phyloP scores from a whole-genome alignment of 2,888 invertebrate genomes.

The Pilophorus perplexus region DNA sequence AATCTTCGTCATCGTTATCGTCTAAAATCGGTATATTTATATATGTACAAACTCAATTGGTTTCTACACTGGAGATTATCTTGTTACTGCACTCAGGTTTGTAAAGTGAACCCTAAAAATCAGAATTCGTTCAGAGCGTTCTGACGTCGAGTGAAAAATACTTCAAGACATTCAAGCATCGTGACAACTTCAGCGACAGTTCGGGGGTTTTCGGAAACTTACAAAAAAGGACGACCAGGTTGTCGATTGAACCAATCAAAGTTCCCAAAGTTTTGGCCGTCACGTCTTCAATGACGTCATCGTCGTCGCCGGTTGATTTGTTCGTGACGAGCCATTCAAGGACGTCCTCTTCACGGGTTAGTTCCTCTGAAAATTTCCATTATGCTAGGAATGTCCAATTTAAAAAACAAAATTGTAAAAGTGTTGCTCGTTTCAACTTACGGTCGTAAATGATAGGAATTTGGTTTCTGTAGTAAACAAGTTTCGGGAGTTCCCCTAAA shows the following conservation, averaged over 20 bases:
- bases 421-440: conserved; percentile 53
- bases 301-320: conserved; percentile 90
- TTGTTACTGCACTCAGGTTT: conserved; percentile 4
- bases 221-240: conserved; percentile 91
- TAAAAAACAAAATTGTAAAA: not conserved
- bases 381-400: not conserved
- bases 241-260: conserved; percentile 83
- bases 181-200: too few relatives aligned
- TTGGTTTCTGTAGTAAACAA: conserved; percentile 91
- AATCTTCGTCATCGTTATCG: conserved; percentile 85
- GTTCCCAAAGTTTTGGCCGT: conserved; percentile 85
- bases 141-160: not conserved
- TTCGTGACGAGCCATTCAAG: conserved; percentile 90
- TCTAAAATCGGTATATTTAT: conserved; percentile 59
- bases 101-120: conserved; percentile 9
- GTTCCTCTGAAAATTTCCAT: conserved; percentile 62
- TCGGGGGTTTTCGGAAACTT: conserved; percentile 54
- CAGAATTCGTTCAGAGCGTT: not conserved
- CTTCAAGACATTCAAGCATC: not conserved
- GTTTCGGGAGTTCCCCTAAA: conserved; percentile 79
- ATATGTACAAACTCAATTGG: conserved; percentile 32
- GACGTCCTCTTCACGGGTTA: conserved; percentile 87
- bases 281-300: conserved; percentile 91
- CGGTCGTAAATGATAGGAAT: conserved; percentile 93
- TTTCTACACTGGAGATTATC: conserved; percentile 24